phyloP scores from a whole-genome alignment of 2,888 invertebrate genomes.

The Drosophila merina region DNA sequence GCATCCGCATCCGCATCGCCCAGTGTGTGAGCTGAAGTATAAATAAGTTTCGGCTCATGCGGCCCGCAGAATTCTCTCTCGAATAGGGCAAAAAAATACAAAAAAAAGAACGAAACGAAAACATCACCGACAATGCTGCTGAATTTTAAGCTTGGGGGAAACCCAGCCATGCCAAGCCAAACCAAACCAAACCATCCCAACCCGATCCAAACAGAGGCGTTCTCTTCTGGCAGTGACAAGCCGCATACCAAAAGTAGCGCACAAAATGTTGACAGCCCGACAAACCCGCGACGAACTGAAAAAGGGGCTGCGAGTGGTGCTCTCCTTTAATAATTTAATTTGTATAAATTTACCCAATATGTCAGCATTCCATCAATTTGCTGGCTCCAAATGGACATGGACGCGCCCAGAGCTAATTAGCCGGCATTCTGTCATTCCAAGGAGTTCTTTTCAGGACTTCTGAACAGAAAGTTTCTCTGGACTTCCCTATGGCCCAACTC shows the following conservation, averaged over 20 bases:
- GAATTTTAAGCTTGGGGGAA: slow-evolving; percentile 30
- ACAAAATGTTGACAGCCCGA: slow-evolving; percentile 52
- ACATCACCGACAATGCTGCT: slow-evolving; percentile 31
- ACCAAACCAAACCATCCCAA: slow-evolving; percentile 25
- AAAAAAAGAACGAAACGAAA: slow-evolving; percentile 3
- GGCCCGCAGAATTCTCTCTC: slow-evolving; percentile 63
- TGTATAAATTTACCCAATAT: slow-evolving; percentile 76
- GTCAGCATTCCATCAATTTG: slow-evolving; percentile 61
- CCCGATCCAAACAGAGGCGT: slow-evolving; percentile 47
- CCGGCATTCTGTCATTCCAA: slow-evolving; percentile 35
- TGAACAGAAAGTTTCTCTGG: neutral
- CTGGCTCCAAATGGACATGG: slow-evolving; percentile 40
- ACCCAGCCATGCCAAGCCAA: slow-evolving; percentile 14
- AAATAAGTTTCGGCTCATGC: slow-evolving; percentile 60
- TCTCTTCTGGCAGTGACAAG: slow-evolving; percentile 69
- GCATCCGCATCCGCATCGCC: slow-evolving; percentile 12
- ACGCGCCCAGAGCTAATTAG: slow-evolving; percentile 47
- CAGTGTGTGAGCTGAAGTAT: slow-evolving; percentile 29
- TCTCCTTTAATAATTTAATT: slow-evolving; percentile 72
- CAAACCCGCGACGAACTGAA: slow-evolving; percentile 36
- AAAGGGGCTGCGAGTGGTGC: slow-evolving; percentile 1
- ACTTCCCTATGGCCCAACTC: neutral
- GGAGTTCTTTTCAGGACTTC: neutral
- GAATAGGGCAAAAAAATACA: slow-evolving; percentile 5
- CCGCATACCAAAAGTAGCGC: slow-evolving; percentile 51